Evolutionary conservation across 2,113 vertebrate genomes (phyloP), one percentile per base, ranked within the genome.

Genomic region (Peucedramus taeniatus): DNA sequence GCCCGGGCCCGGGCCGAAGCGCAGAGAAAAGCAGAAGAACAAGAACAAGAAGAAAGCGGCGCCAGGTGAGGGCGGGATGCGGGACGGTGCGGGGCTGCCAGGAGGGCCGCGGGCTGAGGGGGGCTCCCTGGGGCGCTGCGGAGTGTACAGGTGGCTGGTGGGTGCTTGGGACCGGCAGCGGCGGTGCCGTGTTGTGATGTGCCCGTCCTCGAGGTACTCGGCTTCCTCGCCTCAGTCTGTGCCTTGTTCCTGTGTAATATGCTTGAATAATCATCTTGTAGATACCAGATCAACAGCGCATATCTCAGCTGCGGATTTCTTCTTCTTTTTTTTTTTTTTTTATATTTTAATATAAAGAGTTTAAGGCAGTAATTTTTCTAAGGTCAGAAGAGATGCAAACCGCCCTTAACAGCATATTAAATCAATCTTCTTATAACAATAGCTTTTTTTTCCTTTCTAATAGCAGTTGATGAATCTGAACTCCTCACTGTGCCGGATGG

Each of bases 401-500:
- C 4, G 2, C 19, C 5, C 7, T 63, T 10, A 26, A 0, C 23
- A 16, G 70, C 21, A 12, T 11, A 6, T 27, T 39, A 44, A 49
- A 53, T 9, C 5, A 15, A 28, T 8, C 15, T 12, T 19, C 8
- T 30, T 26, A 21, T 24, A 76, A 31, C 11, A 31, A 3, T 13
- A 18, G 28, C 3, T 15, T 10, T 27, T 5, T 15, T 31, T 39
- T 35, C 18, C 4, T 10, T 35, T 26, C 49, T 13, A 6, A 0
- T 19, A 45, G 40, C 42, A 95, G 78, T 96, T 83, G 98, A 98
- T 97, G 98, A 99, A 54, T 93, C 98, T 7, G 99, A 99, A 13
- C 99, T 99, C 42, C 97, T 99, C 35, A 99, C 98, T 12, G 99
- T 99, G 47, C 99, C 99, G 15, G 99, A 99, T 61, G 99, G 99